Evolutionary conservation across 2,888 invertebrate species (phyloP), one percentile per base, ranked within the genome.

Genomic region (Pollenia griseotomentosa): DNA sequence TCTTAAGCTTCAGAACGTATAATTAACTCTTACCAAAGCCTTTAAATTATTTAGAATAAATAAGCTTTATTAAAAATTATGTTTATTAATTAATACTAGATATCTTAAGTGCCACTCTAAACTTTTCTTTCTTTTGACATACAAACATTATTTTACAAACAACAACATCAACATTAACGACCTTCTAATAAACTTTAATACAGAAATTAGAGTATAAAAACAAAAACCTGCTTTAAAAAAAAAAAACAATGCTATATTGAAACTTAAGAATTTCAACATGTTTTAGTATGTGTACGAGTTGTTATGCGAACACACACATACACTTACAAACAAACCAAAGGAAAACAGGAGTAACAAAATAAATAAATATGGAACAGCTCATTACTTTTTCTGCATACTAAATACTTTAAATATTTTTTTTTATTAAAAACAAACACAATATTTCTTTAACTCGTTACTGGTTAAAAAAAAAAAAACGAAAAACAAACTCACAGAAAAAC

Each of bases 331-430:
- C 46, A 23, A 16, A n/a, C n/a, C 23, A 46, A 44, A 51, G 51
- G n/a, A 73, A 65, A 40, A 14, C 12, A 53, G 8, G 59, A 53
- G 7, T 11, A 6, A 55, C 11, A 42, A 73, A 78, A 71, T 61
- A 40, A 40, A 48, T 57, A 66, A 61, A 79, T 74, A 66, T 79
- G 73, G 66, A 74, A 33, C 83, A 77, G 63, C 53, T 75, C 75
- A 75, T 85, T 85, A 85, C 80, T 85, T 80, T 70, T 77, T 51
- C 66, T 77, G 59, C 77, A 81, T 71, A 81, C 40, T 77, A 81
- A 85, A 66, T 66, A 79, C 51, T 73, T 33, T 19, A 42, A 42
- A 44, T 8, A 42, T n/a, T 55, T 51, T 53, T 57, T 51, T 42
- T n/a, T 23, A 78, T 23, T 57, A 73, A 79, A 84, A 74, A 78